Base-by-base conservation (phyloP, 2,797 vertebrate genomes). In the Hephaestus fuliginosus region DNA sequence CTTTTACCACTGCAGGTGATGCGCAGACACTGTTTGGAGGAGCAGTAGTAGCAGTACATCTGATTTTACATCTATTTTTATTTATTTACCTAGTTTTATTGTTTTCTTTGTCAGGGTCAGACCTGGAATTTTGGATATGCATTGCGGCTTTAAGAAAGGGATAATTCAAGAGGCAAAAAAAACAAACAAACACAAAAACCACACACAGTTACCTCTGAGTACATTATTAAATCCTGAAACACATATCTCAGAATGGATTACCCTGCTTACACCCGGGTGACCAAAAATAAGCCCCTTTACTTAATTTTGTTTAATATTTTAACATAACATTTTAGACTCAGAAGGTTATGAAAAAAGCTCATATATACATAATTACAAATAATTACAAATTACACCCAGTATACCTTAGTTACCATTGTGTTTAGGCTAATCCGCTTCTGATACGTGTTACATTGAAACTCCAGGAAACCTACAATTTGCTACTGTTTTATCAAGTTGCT, bases 181-280 rank as follows among this genome's bases (percentile, higher is more conserved):
- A 22, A 33, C 17, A 30, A 25, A 25, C 25, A 25, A 25, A 25
- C 25, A 25, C n/a, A 25, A 25, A 25, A 25, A 25, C 2, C 25
- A 25, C 25, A 25, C 25, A 25, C 25, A 25, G 25, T 25, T 25
- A 25, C 25, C 25, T 25, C 25, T 77, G 41, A 75, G 18, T 70
- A 20, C 7, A 30, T 81, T 76, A 61, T 71, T 79, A 68, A 77
- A 80, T 86, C 74, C 33, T 70, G 76, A 28, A 75, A 71, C 62
- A 52, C 63, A 15, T 56, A 49, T 70, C 20, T 76, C 48, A 61
- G 51, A 68, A 55, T 74, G 77, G 67, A 81, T 85, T 80, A 74
- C 78, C 55, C 74, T 53, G 33, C 46, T 76, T 82, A 55, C 22
- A 28, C 20, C 18, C 10, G 30, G 49, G 49, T 78, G 49, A 48